phyloP scores from a whole-genome alignment of 2,113 vertebrate species.

The Tenrec ecaudatus region DNA sequence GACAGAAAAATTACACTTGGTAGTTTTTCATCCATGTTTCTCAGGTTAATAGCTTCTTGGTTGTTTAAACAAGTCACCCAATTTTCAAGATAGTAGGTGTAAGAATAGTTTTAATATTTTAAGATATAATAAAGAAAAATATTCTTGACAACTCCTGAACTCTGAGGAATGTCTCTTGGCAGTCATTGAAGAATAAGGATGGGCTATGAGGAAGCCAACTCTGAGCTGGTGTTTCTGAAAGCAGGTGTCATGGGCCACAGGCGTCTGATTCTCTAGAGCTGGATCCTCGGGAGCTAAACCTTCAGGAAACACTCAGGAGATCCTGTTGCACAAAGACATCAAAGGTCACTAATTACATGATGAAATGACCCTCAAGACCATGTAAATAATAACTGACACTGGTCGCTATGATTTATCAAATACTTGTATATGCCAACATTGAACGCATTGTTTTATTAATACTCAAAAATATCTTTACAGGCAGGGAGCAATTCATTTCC shows the following conservation, averaged over 20 bases:
- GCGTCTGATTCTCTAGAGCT: neutral
- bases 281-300: neutral
- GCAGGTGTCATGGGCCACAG: neutral
- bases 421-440: neutral
- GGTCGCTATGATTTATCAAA: neutral
- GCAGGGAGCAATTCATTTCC: neutral
- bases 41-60: constrained; percentile 53
- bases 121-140: constrained; percentile 26
- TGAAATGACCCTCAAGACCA: neutral
- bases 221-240: constrained; percentile 35
- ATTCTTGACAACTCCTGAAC: neutral
- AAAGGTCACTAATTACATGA: neutral
- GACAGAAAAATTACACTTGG: constrained; percentile 58
- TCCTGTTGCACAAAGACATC: neutral
- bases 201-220: neutral
- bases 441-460: constrained; percentile 37
- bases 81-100: constrained; percentile 41
- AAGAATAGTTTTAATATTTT: constrained; percentile 50
- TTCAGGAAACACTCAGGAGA: neutral
- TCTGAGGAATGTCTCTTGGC: constrained; percentile 3
- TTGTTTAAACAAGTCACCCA: constrained; percentile 55
- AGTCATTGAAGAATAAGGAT: neutral
- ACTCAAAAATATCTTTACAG: neutral
- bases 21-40: constrained; percentile 65
- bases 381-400: neutral